A percentile compares a stretch with the other conserved stretches of the same genome.
phyloP scores from a whole-genome alignment of 1,140 invertebrate genomes.

The Teleogryllus occipitalis region DNA sequence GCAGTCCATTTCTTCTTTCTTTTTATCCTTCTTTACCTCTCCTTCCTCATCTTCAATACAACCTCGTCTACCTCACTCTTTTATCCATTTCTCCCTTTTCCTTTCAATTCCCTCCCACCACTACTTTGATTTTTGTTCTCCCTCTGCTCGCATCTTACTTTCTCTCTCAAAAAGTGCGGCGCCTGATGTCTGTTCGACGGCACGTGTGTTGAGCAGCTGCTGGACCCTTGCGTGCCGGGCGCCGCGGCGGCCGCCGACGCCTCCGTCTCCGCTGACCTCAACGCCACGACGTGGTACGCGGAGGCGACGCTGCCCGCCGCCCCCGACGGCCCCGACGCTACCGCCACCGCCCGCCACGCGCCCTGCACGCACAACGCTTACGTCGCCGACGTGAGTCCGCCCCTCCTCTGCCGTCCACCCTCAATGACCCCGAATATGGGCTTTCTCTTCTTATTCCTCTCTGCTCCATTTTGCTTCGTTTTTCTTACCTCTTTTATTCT shows the following conservation, averaged over 20 bases:
- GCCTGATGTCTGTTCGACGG: too few species aligned
- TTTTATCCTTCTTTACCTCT: not conserved
- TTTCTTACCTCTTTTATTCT: too few species aligned
- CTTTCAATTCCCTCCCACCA: not conserved
- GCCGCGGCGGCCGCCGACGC: too few species aligned
- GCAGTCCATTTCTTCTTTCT: too few species aligned
- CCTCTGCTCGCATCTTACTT: too few species aligned
- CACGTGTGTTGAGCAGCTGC: not conserved
- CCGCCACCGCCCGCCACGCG: not conserved
- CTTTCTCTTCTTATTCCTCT: too few species aligned
- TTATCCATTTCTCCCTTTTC: not conserved
- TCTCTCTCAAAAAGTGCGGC: too few species aligned
- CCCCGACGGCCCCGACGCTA: not conserved
- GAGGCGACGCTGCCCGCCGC: too few species aligned
- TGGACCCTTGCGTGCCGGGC: not conserved
- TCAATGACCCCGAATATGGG: too few species aligned
- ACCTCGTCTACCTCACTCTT: not conserved
- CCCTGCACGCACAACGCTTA: not conserved
- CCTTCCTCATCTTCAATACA: not conserved
- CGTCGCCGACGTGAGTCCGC: not conserved
- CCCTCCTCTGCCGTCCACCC: not conserved
- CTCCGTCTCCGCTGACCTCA: not conserved
- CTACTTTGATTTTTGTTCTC: too few species aligned
- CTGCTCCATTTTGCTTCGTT: too few species aligned
- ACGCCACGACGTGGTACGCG: not conserved